phyloP scores from a whole-genome alignment of 2,888 invertebrate species.

The Panzeria rudis region DNA sequence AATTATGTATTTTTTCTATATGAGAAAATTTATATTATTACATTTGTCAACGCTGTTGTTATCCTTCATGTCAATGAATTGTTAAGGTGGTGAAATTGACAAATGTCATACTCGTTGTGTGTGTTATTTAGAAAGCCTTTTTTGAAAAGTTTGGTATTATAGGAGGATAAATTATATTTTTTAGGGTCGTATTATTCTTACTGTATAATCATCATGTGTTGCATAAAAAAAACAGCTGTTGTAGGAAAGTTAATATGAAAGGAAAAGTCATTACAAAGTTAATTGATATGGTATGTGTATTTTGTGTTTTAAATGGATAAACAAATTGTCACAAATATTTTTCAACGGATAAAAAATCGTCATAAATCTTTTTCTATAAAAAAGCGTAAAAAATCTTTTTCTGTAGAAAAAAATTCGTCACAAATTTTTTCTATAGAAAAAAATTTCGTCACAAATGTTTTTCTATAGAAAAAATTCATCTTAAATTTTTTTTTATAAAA shows the following conservation, averaged over 20 bases:
- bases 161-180: not conserved
- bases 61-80: slow-evolving; percentile 47
- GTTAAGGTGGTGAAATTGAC: slow-evolving; percentile 65
- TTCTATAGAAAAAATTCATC: no score
- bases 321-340: no score
- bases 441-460: no score
- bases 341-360: no score
- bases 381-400: no score
- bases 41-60: slow-evolving; percentile 51
- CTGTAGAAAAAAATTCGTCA: no score
- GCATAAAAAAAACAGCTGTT: not conserved
- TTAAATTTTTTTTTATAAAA: no score
- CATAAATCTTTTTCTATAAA: no score
- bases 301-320: no score
- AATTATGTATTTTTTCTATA: slow-evolving; percentile 50
- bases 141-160: not conserved
- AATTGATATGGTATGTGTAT: no score
- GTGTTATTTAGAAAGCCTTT: not conserved
- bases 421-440: no score
- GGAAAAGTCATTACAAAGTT: not conserved
- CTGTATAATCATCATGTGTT: not conserved
- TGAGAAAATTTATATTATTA: slow-evolving; percentile 21
- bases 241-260: not conserved
- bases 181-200: not conserved
- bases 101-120: slow-evolving; percentile 41